Evolutionary conservation across 2,797 vertebrate genomes (phyloP), one percentile per base, ranked within the genome.

Genomic region (Gephyroberyx darwinii): DNA sequence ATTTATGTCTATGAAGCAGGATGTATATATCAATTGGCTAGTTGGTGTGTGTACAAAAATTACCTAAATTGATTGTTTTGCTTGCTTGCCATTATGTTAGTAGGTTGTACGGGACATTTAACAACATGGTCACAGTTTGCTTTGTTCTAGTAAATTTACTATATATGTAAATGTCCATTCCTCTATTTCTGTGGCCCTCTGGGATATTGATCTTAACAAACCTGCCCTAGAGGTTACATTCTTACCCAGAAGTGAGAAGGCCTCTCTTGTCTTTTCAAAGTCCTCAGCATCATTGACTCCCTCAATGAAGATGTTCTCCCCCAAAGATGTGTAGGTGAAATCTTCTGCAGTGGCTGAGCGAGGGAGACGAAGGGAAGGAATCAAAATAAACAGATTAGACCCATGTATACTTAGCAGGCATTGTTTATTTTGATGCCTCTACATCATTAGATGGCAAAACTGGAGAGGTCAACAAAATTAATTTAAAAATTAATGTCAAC

Each of bases 241-340:
- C 82, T 93, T 91, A 99, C 98, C 97, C 0, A 99, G 93, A 52
- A 99, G 85, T 0, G 86, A 87, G 77, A 99, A 96, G 47, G 98
- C 96, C 1, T 95, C 94, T 31, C 93, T 93, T 0, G 96, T 98
- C 89, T 94, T 98, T 70, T 93, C 85, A 16, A 99, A 94, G 84
- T 98, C 97, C 2, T 93, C 89, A 0, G 95, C 96, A 0, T 99
- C 97, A 0, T 96, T 92, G 9, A 99, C 91, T 0, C 96, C 96
- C 0, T 95, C 92, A 0, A 99, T 96, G 71, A 91, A 90, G 0
- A 94, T 95, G 86, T 95, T 92, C 48, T 96, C 95, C 2, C 98
- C 97, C 48, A 96, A 84, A 22, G 94, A 95, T 0, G 96, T 88
- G 76, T 95, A 99, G 80, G 88, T 93, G 75, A 97, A 99, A 65